Conservation (phyloP, 2,797 vertebrate species). For the Trematomus bernacchii region DNA sequence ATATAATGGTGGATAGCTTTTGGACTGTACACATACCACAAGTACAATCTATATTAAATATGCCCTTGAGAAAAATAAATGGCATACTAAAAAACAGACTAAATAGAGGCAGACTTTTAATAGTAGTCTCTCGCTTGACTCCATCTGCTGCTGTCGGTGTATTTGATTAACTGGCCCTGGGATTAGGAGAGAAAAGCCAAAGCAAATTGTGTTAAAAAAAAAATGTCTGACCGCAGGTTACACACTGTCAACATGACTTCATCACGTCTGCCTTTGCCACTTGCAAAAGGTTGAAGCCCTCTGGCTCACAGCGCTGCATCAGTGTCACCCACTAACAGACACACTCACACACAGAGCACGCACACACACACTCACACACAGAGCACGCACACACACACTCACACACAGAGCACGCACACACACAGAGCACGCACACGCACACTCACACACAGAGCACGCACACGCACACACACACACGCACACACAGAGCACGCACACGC, state of each 20-base stretch:
- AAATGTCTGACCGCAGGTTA: constrained; percentile 62
- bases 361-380: no score
- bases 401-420: background rate
- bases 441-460: no score
- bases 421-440: constrained; percentile 7
- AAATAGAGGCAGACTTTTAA: constrained; percentile 1
- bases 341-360: no score
- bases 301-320: constrained; percentile 60
- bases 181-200: constrained; percentile 56
- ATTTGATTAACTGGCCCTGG: constrained; percentile 49
- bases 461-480: background rate
- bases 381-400: background rate
- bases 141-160: constrained; percentile 28
- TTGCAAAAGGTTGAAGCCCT: constrained; percentile 80
- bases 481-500: background rate
- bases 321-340: constrained; percentile 51
- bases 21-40: no score
- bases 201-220: constrained; percentile 64
- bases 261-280: constrained; percentile 83
- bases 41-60: no score
- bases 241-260: constrained; percentile 78
- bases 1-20: no score
- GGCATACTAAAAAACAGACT: background rate
- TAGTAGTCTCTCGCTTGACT: background rate
- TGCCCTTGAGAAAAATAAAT: no score